phyloP scores from a whole-genome alignment of 2,888 invertebrate species.

The Drosophila gaucha region DNA sequence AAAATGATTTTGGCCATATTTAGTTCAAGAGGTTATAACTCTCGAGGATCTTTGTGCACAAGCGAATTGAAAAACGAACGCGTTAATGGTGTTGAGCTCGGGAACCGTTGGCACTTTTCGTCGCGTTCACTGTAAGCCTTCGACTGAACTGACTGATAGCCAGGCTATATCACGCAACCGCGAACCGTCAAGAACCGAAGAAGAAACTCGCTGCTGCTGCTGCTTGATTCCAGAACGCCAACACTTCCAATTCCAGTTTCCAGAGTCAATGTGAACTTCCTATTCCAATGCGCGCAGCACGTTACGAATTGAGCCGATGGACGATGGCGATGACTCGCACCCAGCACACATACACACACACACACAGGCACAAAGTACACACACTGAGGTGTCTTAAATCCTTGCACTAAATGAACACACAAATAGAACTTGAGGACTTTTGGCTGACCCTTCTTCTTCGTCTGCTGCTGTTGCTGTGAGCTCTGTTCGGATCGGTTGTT shows the following conservation, averaged over 20 bases:
- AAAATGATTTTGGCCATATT: slow-evolving; percentile 80
- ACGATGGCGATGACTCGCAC: slow-evolving; percentile 46
- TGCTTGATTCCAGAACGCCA: slow-evolving; percentile 44
- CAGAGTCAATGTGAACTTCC: slow-evolving; percentile 65
- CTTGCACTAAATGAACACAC: slow-evolving; percentile 56
- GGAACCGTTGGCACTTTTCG: slow-evolving; percentile 71
- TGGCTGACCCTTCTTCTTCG: slow-evolving; percentile 5
- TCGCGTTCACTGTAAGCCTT: slow-evolving; percentile 79
- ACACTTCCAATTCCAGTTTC: slow-evolving; percentile 62
- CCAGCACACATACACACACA: slow-evolving; percentile 20
- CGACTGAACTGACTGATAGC: slow-evolving; percentile 71
- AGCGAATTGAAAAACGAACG: slow-evolving; percentile 42
- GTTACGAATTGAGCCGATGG: slow-evolving; percentile 39
- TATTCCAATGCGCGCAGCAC: slow-evolving; percentile 66
- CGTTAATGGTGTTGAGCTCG: slow-evolving; percentile 45
- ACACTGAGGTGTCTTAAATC: slow-evolving; percentile 56
- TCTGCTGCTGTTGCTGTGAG: background rate
- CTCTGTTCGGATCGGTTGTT: slow-evolving; percentile 43
- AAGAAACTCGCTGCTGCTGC: slow-evolving; percentile 42
- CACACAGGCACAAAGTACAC: slow-evolving; percentile 8
- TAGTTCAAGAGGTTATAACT: slow-evolving; percentile 36
- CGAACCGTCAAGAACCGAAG: slow-evolving; percentile 70
- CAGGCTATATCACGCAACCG: slow-evolving; percentile 66
- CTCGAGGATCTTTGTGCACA: slow-evolving; percentile 34
- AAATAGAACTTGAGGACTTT: slow-evolving; percentile 35